These are phyloP conservation scores for Phenacoccus solenopsis DNA, from an alignment of 1,140 invertebrate genomes.

Conservation along the genomic window DNA sequence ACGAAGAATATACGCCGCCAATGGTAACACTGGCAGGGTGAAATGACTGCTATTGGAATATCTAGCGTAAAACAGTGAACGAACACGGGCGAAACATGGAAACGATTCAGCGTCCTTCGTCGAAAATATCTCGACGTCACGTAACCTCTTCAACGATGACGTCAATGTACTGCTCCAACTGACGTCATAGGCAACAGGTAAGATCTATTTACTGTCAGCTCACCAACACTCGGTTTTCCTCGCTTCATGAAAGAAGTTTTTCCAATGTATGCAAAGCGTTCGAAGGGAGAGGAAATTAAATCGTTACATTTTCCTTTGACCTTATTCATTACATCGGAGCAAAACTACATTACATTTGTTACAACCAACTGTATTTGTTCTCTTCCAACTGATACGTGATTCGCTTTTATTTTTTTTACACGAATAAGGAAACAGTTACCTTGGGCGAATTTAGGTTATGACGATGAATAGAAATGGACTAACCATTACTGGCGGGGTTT, in stretches of 20 bases:
- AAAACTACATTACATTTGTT: no score
- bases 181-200: slow-evolving; percentile 14
- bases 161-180: slow-evolving; percentile 12
- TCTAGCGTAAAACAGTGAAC: neutral
- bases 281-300: neutral
- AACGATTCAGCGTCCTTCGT: neutral
- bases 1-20: no score
- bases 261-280: neutral
- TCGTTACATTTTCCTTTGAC: slow-evolving; percentile 1
- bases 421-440: no score
- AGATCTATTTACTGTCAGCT: neutral
- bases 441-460: no score
- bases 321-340: neutral
- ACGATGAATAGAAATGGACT: no score
- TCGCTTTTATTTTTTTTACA: no score
- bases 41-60: neutral
- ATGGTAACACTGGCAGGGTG: neutral
- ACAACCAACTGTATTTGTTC: no score
- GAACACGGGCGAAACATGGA: neutral
- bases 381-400: no score
- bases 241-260: neutral
- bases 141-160: slow-evolving; percentile 11
- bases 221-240: neutral
- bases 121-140: neutral
- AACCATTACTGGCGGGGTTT: no score